Conservation (phyloP, 1,140 invertebrate genomes). For the Laupala kohalensis region DNA sequence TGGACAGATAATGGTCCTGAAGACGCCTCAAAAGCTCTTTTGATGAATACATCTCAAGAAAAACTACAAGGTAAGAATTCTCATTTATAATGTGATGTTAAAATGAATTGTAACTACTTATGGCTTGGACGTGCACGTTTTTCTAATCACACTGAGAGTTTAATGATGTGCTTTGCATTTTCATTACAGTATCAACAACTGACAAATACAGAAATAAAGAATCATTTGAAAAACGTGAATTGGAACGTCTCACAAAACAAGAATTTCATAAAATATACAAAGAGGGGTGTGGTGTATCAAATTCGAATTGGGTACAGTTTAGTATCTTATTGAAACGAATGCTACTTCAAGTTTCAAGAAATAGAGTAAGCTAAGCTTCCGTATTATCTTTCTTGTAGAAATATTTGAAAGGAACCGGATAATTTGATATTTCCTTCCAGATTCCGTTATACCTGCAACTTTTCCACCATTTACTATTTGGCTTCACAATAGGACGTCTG, state of each 20-base stretch:
- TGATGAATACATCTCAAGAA: not conserved
- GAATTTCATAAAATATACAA: not conserved
- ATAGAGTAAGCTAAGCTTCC: conserved; percentile 19
- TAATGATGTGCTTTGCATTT: too few relatives aligned
- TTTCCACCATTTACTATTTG: conserved; percentile 42
- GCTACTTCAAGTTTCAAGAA: conserved; percentile 26
- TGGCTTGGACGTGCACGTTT: too few relatives aligned
- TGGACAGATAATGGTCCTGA: not conserved
- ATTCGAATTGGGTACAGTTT: conserved; percentile 26
- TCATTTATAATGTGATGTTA: too few relatives aligned
- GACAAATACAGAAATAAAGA: not conserved
- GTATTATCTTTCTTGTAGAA: not conserved
- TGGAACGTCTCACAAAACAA: not conserved
- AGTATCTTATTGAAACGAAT: conserved; percentile 24
- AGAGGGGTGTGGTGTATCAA: conserved; percentile 16
- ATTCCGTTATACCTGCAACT: conserved; percentile 41
- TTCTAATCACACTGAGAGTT: too few relatives aligned
- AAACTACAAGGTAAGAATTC: too few relatives aligned
- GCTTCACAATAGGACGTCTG: conserved; percentile 37
- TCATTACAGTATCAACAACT: not conserved
- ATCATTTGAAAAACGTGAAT: not conserved
- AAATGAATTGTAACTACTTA: too few relatives aligned
- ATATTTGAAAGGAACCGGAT: not conserved
- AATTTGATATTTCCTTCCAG: conserved; percentile 16
- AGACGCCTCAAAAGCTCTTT: not conserved